These are phyloP conservation scores for Ips typographus DNA, from an alignment of 1,140 invertebrate species.

Conservation along the genomic window DNA sequence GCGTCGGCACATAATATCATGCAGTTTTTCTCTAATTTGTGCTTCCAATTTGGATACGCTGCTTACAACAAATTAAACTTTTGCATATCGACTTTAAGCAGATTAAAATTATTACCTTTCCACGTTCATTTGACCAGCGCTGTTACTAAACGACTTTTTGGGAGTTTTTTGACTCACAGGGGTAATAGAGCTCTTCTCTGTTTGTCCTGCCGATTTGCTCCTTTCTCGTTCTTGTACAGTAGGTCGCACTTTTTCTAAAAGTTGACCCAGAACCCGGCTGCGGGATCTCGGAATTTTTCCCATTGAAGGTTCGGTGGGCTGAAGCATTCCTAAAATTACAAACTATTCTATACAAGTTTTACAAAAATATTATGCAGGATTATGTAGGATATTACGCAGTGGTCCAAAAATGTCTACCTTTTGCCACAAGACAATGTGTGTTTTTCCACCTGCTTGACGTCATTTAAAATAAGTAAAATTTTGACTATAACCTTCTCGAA, in stretches of 20 bases:
- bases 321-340: conserved; percentile 29
- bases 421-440: too few species aligned
- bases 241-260: conserved; percentile 48
- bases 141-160: conserved; percentile 49
- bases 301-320: conserved; percentile 40
- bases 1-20: conserved; percentile 50
- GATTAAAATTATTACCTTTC: conserved; percentile 42
- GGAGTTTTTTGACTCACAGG: conserved; percentile 40
- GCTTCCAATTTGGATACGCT: conserved; percentile 47
- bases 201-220: conserved; percentile 56
- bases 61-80: background rate
- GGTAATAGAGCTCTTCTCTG: conserved; percentile 45
- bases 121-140: conserved; percentile 46
- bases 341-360: too few species aligned
- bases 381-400: too few species aligned
- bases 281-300: conserved; percentile 50
- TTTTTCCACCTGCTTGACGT: too few species aligned
- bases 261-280: conserved; percentile 48
- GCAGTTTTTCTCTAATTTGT: conserved; percentile 56
- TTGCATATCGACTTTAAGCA: background rate
- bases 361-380: too few species aligned
- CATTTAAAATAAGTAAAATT: too few species aligned
- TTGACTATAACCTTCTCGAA: too few species aligned
- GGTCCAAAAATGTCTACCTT: too few species aligned
- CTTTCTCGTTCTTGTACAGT: conserved; percentile 52